A percentile compares a stretch with the other conserved stretches of the same genome.
Evolutionary conservation across 2,113 vertebrate genomes (phyloP).

Genomic region (Cepphus grylle): DNA sequence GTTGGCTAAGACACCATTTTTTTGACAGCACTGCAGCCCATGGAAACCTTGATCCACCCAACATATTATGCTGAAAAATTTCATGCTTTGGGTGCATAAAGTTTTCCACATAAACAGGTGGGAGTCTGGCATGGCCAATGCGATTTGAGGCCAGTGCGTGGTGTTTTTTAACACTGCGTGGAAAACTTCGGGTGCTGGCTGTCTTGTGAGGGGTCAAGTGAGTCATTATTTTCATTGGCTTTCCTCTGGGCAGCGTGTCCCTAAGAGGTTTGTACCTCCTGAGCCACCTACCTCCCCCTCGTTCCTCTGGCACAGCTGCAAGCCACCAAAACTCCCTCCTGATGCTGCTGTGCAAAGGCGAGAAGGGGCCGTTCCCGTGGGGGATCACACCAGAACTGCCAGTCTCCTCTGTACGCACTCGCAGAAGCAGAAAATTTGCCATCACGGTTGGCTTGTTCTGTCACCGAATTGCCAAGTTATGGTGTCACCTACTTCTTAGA

Average conservation of each 20-base stretch:
- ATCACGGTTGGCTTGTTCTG: not conserved
- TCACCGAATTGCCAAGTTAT: not conserved
- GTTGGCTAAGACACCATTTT: not conserved
- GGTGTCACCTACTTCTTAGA: not conserved
- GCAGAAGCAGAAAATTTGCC: not conserved
- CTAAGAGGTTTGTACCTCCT: not conserved
- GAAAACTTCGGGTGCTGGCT: constrained; percentile 61
- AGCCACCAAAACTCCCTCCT: not conserved
- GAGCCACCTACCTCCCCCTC: not conserved
- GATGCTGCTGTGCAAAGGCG: not conserved
- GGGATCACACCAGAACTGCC: not conserved
- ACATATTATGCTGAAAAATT: constrained; percentile 36
- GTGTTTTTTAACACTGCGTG: constrained; percentile 41
- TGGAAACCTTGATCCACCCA: constrained; percentile 62
- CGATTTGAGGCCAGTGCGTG: not conserved
- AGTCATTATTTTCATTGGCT: constrained; percentile 61
- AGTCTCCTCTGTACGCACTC: not conserved
- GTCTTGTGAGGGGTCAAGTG: constrained; percentile 47
- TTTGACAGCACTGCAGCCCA: constrained; percentile 16
- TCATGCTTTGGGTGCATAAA: constrained; percentile 50
- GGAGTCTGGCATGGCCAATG: constrained; percentile 3
- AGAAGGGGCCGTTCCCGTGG: not conserved
- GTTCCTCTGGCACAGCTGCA: not conserved
- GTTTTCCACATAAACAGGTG: constrained; percentile 67
- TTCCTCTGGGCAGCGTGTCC: not conserved